Conservation (phyloP, 1,140 invertebrate genomes). For the Solen grandis region DNA sequence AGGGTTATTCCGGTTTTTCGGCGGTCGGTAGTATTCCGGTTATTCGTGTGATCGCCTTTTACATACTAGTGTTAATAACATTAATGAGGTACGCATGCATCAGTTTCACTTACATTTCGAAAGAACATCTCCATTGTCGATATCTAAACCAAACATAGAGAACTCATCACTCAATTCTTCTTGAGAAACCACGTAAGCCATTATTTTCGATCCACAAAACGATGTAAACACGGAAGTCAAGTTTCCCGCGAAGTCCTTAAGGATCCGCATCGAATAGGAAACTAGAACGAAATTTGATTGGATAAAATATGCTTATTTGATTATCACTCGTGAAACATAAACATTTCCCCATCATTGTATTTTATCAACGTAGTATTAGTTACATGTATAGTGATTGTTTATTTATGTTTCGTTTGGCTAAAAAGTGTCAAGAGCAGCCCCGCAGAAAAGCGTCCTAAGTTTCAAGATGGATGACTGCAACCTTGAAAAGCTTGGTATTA, state of each 20-base stretch:
- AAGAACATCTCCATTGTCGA: conserved; percentile 26
- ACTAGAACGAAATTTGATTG: background rate
- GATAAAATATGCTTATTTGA: too few relatives aligned
- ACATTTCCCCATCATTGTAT: background rate
- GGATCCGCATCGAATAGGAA: background rate
- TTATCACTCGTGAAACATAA: background rate
- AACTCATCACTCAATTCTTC: conserved; percentile 50
- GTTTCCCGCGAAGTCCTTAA: conserved; percentile 32
- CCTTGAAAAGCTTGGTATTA: conserved; percentile 77
- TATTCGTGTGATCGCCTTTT: too few relatives aligned
- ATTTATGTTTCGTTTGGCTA: background rate
- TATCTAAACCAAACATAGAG: conserved; percentile 31
- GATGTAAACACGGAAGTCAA: conserved; percentile 50
- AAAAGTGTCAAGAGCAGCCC: background rate
- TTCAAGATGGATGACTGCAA: conserved; percentile 83
- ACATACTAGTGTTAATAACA: too few relatives aligned
- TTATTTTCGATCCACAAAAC: background rate
- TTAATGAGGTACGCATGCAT: too few relatives aligned
- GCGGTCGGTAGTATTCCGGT: too few relatives aligned
- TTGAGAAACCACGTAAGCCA: conserved; percentile 29
- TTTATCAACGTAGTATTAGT: background rate
- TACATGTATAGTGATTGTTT: background rate
- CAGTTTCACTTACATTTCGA: conserved; percentile 47
- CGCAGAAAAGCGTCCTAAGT: conserved; percentile 73
- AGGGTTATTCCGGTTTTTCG: too few relatives aligned